Conservation (phyloP, 2,797 vertebrate genomes). For the Sus cebifrons region DNA sequence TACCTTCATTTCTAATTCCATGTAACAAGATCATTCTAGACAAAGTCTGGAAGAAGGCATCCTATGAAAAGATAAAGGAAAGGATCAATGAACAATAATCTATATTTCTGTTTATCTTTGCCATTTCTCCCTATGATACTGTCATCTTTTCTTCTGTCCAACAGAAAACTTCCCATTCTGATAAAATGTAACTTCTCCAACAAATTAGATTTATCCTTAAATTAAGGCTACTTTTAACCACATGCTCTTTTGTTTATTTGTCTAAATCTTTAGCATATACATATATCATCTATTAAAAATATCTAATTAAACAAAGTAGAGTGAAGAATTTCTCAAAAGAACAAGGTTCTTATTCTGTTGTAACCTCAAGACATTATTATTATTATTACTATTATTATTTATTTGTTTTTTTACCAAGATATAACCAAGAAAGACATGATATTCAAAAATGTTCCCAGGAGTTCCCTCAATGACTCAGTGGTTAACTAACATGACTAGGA, state of each 20-base stretch:
- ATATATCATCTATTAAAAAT: background rate
- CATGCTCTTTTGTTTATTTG: background rate
- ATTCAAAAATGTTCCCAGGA: background rate
- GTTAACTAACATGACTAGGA: too few relatives aligned
- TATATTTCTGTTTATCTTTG: background rate
- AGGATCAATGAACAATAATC: background rate
- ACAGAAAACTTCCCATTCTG: background rate
- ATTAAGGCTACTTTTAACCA: background rate
- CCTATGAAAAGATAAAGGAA: background rate
- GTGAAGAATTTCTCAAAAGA: background rate
- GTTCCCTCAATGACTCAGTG: too few relatives aligned
- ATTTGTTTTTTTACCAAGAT: background rate
- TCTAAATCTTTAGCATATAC: background rate
- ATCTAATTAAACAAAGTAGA: background rate
- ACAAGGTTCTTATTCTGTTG: background rate
- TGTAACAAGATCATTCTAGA: background rate
- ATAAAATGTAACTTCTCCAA: background rate
- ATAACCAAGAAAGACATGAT: background rate
- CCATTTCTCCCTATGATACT: background rate
- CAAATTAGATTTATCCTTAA: background rate
- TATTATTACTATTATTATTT: background rate
- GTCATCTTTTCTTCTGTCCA: background rate
- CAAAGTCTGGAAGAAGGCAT: background rate
- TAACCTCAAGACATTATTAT: background rate
- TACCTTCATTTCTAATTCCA: slow-evolving; percentile 16